Conservation (phyloP, 92 coral and sea anemone genomes). For the Zoanthus sansibaricus region DNA sequence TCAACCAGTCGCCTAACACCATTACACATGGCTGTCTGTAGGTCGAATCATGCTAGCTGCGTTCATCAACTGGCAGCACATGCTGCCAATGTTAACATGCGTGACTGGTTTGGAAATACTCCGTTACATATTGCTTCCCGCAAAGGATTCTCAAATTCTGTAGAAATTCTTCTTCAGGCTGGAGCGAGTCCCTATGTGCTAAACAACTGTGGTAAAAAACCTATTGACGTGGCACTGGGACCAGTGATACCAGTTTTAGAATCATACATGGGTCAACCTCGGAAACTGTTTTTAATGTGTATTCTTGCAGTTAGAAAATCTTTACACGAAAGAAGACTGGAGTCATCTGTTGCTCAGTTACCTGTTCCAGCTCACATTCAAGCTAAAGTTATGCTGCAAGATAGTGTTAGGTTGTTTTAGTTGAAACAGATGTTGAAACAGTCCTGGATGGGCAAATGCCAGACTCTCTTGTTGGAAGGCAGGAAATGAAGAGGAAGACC, state of each 20-base stretch:
- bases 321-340: constrained; percentile 10
- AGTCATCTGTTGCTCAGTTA: not conserved
- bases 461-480: too few relatives aligned
- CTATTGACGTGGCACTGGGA: constrained; percentile 49
- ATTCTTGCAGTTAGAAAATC: constrained; percentile 47
- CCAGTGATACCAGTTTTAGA: constrained; percentile 48
- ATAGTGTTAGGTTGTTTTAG: constrained; percentile 9
- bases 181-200: constrained; percentile 52
- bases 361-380: constrained; percentile 40
- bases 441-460: too few relatives aligned
- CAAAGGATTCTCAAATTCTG: constrained; percentile 37
- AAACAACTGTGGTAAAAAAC: constrained; percentile 54
- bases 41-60: constrained; percentile 53
- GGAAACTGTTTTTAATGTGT: constrained; percentile 47
- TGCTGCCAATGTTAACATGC: constrained; percentile 40
- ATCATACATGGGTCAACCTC: constrained; percentile 53
- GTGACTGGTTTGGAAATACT: constrained; percentile 62
- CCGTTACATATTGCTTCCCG: constrained; percentile 65
- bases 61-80: constrained; percentile 47
- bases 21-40: constrained; percentile 57
- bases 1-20: constrained; percentile 53
- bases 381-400: constrained; percentile 25
- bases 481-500: too few relatives aligned
- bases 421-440: not conserved
- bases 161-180: constrained; percentile 63